Conservation (phyloP, 1,140 invertebrate genomes). For the Phocides pigmalion region DNA sequence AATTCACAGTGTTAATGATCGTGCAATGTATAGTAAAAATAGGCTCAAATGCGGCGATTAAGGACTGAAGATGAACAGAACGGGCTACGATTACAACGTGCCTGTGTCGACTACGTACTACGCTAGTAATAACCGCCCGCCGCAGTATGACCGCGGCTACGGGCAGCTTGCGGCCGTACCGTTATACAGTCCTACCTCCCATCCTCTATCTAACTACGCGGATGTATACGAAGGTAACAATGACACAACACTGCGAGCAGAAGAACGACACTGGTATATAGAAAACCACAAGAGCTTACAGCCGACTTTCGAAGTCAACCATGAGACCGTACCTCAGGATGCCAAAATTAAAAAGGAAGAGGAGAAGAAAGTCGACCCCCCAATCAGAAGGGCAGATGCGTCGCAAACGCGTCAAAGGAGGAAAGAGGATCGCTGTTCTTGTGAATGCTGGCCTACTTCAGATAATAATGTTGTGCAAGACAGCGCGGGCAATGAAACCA, state of each 20-base stretch:
- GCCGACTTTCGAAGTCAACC: constrained; percentile 60
- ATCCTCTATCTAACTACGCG: constrained; percentile 75
- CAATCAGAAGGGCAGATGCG: constrained; percentile 64
- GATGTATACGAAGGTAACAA: constrained; percentile 82
- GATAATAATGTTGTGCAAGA: constrained; percentile 72
- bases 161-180: constrained; percentile 64
- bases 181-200: constrained; percentile 70
- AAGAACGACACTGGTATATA: constrained; percentile 82
- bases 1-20: constrained; percentile 47
- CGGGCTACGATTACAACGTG: constrained; percentile 77
- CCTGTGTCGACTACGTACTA: constrained; percentile 75
- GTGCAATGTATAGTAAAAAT: constrained; percentile 55
- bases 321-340: constrained; percentile 66
- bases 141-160: constrained; percentile 75
- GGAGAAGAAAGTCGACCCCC: constrained; percentile 70
- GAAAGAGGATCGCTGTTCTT: constrained; percentile 81
- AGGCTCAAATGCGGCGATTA: constrained; percentile 75
- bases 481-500: constrained; percentile 59
- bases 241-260: constrained; percentile 79
- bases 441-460: constrained; percentile 81
- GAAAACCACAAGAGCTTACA: constrained; percentile 81
- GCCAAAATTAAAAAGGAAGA: constrained; percentile 80
- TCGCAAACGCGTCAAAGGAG: constrained; percentile 68
- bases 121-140: constrained; percentile 68
- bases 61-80: constrained; percentile 79